Evolutionary conservation across 30 jellyfish, hydroid and myxozoan genomes (phyloP), one percentile per base, ranked within the genome.

Genomic region (Calvadosia cruxmelitensis): DNA sequence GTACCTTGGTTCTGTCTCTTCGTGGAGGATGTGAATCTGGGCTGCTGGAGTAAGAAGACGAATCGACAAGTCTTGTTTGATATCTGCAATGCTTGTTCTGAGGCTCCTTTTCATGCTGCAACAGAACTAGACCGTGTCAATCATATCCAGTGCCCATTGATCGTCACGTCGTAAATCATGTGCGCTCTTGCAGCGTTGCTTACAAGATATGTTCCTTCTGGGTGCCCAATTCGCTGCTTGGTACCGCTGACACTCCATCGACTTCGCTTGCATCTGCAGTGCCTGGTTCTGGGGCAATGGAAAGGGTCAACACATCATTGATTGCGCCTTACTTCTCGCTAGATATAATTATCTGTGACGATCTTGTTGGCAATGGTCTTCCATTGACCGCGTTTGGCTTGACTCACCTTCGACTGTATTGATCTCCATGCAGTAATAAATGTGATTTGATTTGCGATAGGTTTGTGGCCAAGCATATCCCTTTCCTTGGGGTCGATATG

Each of bases 361-460:
- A n/a, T n/a, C n/a, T n/a, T n/a, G n/a, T n/a, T n/a, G n/a, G n/a
- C n/a, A n/a, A n/a, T n/a, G n/a, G n/a, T n/a, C n/a, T n/a, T n/a
- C n/a, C n/a, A n/a, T n/a, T n/a, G n/a, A n/a, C n/a, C 15, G 57
- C 57, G 57, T 5, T 42, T 42, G 57, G 20, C 20, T 42, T 10
- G 57, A 42, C 15, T 42, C 57, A 42, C 15, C 57, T 42, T 42
- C 57, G n/a, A n/a, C n/a, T n/a, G n/a, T n/a, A n/a, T n/a, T n/a
- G n/a, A n/a, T n/a, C n/a, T n/a, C n/a, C n/a, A n/a, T n/a, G n/a
- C n/a, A n/a, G 57, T 89, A 89, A 53, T 89, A 89, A 13, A 78
- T 78, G 71, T 89, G 76, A 71, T 89, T 89, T 0, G 98, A 93
- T 65, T 89, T 82, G 50, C 98, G 94, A 77, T 89, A 89, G 24